Evolutionary conservation across 2,888 invertebrate genomes (phyloP).

Genomic region (Phortica magna): DNA sequence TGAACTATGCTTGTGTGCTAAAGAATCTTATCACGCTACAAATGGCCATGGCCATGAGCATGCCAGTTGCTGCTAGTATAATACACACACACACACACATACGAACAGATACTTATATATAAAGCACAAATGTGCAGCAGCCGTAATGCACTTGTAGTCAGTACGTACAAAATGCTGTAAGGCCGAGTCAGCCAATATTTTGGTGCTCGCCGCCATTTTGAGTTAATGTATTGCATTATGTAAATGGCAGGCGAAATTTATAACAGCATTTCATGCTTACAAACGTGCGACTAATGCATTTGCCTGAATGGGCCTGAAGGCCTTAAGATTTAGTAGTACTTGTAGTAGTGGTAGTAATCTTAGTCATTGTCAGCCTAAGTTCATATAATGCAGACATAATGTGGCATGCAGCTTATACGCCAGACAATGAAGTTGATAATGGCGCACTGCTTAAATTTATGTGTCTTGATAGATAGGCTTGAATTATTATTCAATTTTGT

Average conservation of each 20-base stretch:
- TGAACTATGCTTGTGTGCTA: background rate
- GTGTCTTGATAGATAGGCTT: too few relatives aligned
- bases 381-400: background rate
- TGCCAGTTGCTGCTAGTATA: background rate
- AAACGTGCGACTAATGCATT: conserved; percentile 10
- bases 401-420: too few relatives aligned
- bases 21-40: conserved; percentile 2
- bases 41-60: background rate
- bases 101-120: background rate
- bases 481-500: too few relatives aligned
- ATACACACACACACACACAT: background rate
- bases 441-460: too few relatives aligned
- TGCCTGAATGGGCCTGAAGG: background rate
- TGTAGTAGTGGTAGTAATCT: background rate
- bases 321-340: conserved; percentile 5
- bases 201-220: conserved; percentile 4
- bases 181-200: conserved; percentile 13
- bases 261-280: conserved; percentile 18
- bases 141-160: conserved; percentile 26
- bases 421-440: too few relatives aligned
- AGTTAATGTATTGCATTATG: conserved; percentile 30
- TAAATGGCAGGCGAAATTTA: conserved; percentile 31
- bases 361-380: background rate
- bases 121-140: conserved; percentile 18
- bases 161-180: conserved; percentile 17